A percentile compares a stretch with the other conserved stretches of the same genome.
phyloP scores from a whole-genome alignment of 2,888 invertebrate species.

The Pherbina coryleti region DNA sequence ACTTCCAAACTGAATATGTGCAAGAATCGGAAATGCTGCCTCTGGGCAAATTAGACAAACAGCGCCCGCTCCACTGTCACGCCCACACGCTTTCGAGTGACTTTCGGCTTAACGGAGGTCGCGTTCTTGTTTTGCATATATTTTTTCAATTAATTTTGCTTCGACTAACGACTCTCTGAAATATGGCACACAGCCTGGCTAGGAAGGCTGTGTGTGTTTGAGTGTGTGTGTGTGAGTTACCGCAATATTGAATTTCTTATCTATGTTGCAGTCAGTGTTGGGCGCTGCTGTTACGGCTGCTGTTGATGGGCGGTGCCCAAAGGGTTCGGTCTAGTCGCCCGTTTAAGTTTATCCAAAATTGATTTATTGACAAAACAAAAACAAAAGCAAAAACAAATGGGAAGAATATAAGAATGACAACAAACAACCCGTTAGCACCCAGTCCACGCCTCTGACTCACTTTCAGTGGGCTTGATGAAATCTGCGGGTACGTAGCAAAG shows the following conservation, averaged over 20 bases:
- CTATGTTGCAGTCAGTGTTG: not conserved
- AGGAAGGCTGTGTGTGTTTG: not conserved
- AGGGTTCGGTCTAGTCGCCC: not conserved
- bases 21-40: constrained; percentile 46
- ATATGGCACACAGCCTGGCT: not conserved
- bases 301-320: not conserved
- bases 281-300: constrained; percentile 4
- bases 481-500: not conserved
- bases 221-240: not conserved
- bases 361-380: constrained; percentile 63
- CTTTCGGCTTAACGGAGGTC: not conserved
- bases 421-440: not conserved
- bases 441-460: not conserved
- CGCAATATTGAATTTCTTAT: constrained; percentile 36
- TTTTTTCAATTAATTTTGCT: constrained; percentile 56
- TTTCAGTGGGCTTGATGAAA: not conserved
- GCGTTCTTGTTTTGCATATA: constrained; percentile 27
- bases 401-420: not conserved
- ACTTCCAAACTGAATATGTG: constrained; percentile 61
- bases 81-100: not conserved
- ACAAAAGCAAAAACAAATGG: constrained; percentile 6
- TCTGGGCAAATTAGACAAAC: constrained; percentile 57
- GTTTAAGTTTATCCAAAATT: constrained; percentile 50
- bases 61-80: not conserved
- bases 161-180: not conserved